Evolutionary conservation across 2,888 invertebrate genomes (phyloP), one percentile per base, ranked within the genome.

Genomic region (Nysson spinosus): DNA sequence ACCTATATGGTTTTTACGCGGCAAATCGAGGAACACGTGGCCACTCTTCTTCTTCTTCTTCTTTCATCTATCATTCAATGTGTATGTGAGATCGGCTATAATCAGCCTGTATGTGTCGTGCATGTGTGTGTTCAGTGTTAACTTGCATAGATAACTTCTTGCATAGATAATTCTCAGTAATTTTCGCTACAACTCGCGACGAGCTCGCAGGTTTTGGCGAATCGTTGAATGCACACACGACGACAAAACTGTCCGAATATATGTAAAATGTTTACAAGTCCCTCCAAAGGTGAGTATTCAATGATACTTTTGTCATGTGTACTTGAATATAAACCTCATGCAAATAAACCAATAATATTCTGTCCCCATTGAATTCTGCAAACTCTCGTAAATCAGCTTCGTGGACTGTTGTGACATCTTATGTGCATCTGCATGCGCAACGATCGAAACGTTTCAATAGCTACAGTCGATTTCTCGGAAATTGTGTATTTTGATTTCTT

Each of bases 1-100:
- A 47, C 65, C 57, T 58, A 63, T 60, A 52, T 49, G 42, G 4
- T 50, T 37, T 51, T 70, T 46, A 46, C 40, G 49, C 58, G 62
- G 60, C 64, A 60, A 52, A 71, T 71, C 72, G 75, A 71, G 72
- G 62, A 63, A 55, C 69, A 54, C 72, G 67, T 70, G 69, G 69
- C 50, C 20, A 17, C 35, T 16, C 52, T 46, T 32, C 34, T 17
- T 56, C 34, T 30, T 55, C 62, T 58, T 46, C 47, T 56, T 51
- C 42, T 58, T 40, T 69, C 50, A 42, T 51, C 42, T 49, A 22
- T 54, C 44, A 16, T 65, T 32, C 37, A 42, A 46, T 58, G 62
- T 44, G 32, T n/a, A n/a, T 35, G 40, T 52, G 55, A 71, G 58
- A 71, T 65, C 65, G 65, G 49, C 54, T 52, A 20, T 60, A 17